These are phyloP conservation scores for Epinotia ramella DNA, from an alignment of 2,888 invertebrate species.

Conservation along the genomic window DNA sequence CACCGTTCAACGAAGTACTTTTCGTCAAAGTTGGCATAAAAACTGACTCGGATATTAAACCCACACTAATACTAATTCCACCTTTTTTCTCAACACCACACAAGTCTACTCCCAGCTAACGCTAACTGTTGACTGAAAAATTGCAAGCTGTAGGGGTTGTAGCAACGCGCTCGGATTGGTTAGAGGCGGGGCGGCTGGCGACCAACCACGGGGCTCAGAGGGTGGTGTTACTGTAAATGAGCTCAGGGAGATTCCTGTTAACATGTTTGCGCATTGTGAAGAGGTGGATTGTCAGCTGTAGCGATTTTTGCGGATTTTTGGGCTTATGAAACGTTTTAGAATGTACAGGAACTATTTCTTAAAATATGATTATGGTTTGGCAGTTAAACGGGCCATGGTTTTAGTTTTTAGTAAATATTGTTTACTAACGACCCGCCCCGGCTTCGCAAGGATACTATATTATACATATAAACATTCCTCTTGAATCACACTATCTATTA, in stretches of 20 bases:
- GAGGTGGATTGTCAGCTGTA: constrained; percentile 20
- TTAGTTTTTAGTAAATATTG: too few species aligned
- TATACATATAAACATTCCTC: too few species aligned
- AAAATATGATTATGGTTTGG: too few species aligned
- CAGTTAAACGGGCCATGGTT: too few species aligned
- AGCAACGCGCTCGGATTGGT: constrained; percentile 63
- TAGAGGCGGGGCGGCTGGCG: constrained; percentile 37
- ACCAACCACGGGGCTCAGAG: constrained; percentile 60
- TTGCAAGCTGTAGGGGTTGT: constrained; percentile 71
- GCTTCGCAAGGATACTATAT: too few species aligned
- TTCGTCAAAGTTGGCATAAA: constrained; percentile 79
- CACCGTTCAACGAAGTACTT: constrained; percentile 56
- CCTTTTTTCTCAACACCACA: background rate
- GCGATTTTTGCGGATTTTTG: constrained; percentile 14
- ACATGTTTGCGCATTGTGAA: constrained; percentile 27
- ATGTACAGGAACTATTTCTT: too few species aligned
- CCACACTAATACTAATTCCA: constrained; percentile 3
- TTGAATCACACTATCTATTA: too few species aligned
- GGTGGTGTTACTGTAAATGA: constrained; percentile 53
- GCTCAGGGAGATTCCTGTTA: constrained; percentile 16
- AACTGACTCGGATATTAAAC: constrained; percentile 45
- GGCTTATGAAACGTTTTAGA: background rate
- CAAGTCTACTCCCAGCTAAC: background rate
- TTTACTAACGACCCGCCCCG: too few species aligned
- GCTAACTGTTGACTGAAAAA: constrained; percentile 51